Evolutionary conservation across 1,140 invertebrate species (phyloP).

Genomic region (Venustaconcha ellipsiformis): DNA sequence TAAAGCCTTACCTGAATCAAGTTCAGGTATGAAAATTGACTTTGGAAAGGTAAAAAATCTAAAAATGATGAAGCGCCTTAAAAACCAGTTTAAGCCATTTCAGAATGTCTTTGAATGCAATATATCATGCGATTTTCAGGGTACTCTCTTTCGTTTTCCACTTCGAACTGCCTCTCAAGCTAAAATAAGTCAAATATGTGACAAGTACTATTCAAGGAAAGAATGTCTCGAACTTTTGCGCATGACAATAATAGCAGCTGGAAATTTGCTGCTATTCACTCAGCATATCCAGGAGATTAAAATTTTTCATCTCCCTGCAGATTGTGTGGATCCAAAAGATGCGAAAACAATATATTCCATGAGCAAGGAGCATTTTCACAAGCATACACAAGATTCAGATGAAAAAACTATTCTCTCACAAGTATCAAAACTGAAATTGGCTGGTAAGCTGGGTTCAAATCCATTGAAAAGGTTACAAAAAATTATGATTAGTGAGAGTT

Average conservation of each 20-base stretch:
- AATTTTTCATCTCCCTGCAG: slow-evolving; percentile 50
- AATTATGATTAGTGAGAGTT: slow-evolving; percentile 1
- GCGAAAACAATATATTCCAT: not conserved
- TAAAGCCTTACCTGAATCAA: slow-evolving; percentile 1
- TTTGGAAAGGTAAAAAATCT: slow-evolving; percentile 6
- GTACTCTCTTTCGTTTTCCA: slow-evolving; percentile 61
- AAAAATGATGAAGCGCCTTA: slow-evolving; percentile 1
- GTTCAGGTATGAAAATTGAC: slow-evolving; percentile 1
- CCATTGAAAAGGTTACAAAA: not conserved
- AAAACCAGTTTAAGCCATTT: slow-evolving; percentile 38
- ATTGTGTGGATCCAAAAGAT: slow-evolving; percentile 9
- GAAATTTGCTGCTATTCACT: slow-evolving; percentile 60
- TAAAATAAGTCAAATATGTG: slow-evolving; percentile 54
- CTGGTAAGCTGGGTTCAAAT: not conserved
- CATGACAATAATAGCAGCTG: slow-evolving; percentile 46
- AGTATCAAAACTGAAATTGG: slow-evolving; percentile 2
- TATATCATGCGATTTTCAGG: slow-evolving; percentile 31
- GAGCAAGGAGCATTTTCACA: not conserved
- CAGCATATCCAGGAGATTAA: slow-evolving; percentile 58
- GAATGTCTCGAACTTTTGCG: slow-evolving; percentile 52
- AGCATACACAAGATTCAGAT: not conserved
- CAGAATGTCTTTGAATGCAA: slow-evolving; percentile 53
- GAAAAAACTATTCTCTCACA: not conserved
- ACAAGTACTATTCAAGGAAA: slow-evolving; percentile 43
- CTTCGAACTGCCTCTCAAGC: slow-evolving; percentile 54